Conservation (phyloP, 1,140 invertebrate species). For the Orius insidiosus region DNA sequence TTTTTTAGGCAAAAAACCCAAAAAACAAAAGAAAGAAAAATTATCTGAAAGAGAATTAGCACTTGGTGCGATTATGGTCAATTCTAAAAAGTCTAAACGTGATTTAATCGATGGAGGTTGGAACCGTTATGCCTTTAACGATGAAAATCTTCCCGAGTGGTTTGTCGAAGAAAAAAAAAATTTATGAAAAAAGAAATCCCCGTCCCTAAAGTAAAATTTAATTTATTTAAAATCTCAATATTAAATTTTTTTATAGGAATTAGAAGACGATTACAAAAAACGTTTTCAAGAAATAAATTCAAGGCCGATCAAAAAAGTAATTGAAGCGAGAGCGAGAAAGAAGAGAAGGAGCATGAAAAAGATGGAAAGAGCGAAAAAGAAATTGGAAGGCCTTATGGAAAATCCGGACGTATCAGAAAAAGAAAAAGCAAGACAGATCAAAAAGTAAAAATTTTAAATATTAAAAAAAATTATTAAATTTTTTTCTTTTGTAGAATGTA, state of each 20-base stretch:
- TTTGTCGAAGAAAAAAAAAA: slow-evolving; percentile 85
- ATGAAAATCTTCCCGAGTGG: slow-evolving; percentile 87
- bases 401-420: slow-evolving; percentile 72
- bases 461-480: background rate
- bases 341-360: slow-evolving; percentile 72
- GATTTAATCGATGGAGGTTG: slow-evolving; percentile 79
- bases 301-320: slow-evolving; percentile 92
- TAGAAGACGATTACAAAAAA: slow-evolving; percentile 54
- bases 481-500: slow-evolving; percentile 50
- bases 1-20: slow-evolving; percentile 23
- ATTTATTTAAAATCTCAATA: too few species aligned
- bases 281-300: slow-evolving; percentile 76
- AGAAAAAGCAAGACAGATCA: slow-evolving; percentile 84
- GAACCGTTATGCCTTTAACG: slow-evolving; percentile 80
- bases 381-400: slow-evolving; percentile 79
- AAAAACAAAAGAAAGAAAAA: slow-evolving; percentile 45
- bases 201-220: slow-evolving; percentile 22
- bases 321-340: slow-evolving; percentile 95
- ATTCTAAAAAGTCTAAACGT: slow-evolving; percentile 66
- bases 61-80: slow-evolving; percentile 64
- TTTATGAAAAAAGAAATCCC: slow-evolving; percentile 51
- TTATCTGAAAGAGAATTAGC: slow-evolving; percentile 75
- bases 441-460: slow-evolving; percentile 56
- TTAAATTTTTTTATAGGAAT: too few species aligned
- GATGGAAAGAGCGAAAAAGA: slow-evolving; percentile 91